Conservation (phyloP, 2,113 vertebrate species). For the Eulacestoma nigropectus region DNA sequence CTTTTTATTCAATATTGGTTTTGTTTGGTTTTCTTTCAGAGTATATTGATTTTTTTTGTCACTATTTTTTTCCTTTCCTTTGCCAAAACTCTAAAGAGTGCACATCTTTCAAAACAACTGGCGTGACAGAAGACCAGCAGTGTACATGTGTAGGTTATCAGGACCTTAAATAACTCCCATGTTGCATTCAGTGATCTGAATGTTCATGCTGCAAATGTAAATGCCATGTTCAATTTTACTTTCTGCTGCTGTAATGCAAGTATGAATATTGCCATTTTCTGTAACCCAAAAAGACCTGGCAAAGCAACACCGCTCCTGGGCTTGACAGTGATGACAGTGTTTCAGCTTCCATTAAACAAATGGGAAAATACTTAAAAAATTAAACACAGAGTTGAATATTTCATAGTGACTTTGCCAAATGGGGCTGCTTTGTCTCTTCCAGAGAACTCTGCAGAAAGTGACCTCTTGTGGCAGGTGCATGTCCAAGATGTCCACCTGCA, state of each 20-base stretch:
- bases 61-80: background rate
- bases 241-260: conserved; percentile 20
- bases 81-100: background rate
- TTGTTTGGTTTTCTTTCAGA: background rate
- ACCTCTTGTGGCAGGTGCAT: background rate
- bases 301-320: background rate
- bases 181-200: conserved; percentile 38
- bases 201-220: conserved; percentile 58
- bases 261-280: conserved; percentile 58
- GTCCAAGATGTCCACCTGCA: background rate
- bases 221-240: conserved; percentile 56
- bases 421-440: background rate
- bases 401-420: conserved; percentile 38
- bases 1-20: background rate
- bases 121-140: background rate
- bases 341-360: conserved; percentile 71
- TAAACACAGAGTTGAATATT: conserved; percentile 66
- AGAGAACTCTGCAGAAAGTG: conserved; percentile 13
- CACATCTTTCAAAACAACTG: background rate
- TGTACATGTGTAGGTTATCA: background rate
- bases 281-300: conserved; percentile 39
- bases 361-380: conserved; percentile 67
- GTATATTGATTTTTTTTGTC: background rate
- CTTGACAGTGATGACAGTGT: conserved; percentile 30
- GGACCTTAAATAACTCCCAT: conserved; percentile 3